Percentiles rank a stretch among this genome's conserved stretches.
Conservation (phyloP, 2,113 vertebrate species). For the Sebastes schlegelii region DNA sequence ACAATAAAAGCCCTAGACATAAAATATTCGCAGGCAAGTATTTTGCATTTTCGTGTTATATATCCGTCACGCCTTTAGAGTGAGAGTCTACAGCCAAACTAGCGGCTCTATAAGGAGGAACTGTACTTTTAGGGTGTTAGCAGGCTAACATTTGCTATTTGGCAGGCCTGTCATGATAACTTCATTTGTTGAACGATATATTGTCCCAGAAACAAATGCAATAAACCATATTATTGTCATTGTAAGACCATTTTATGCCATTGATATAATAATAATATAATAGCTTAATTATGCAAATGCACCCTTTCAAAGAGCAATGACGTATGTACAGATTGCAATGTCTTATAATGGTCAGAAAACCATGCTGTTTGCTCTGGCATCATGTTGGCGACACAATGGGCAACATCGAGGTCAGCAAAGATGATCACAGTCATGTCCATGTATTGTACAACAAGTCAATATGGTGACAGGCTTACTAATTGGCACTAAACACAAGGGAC, state of each 20-base stretch:
- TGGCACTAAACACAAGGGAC: background rate
- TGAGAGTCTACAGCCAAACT: background rate
- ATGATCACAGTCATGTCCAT: background rate
- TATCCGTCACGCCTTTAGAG: too few species aligned
- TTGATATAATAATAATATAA: background rate
- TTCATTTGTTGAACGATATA: background rate
- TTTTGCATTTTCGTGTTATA: too few species aligned
- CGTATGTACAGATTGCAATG: too few species aligned
- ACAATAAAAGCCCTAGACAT: too few species aligned
- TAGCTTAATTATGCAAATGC: background rate
- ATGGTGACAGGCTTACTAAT: background rate
- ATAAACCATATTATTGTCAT: background rate
- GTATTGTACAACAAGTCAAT: background rate
- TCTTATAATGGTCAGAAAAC: background rate
- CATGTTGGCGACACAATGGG: background rate
- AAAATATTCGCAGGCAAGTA: too few species aligned
- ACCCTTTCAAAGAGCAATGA: background rate
- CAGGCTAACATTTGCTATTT: background rate
- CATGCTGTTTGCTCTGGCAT: too few species aligned
- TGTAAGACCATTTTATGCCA: background rate
- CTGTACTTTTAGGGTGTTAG: background rate
- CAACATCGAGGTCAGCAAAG: background rate
- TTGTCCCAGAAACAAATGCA: background rate
- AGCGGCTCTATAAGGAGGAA: background rate
- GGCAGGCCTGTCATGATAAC: background rate